Evolutionary conservation across 1,140 invertebrate genomes (phyloP).

Genomic region (Venustaconcha ellipsiformis): DNA sequence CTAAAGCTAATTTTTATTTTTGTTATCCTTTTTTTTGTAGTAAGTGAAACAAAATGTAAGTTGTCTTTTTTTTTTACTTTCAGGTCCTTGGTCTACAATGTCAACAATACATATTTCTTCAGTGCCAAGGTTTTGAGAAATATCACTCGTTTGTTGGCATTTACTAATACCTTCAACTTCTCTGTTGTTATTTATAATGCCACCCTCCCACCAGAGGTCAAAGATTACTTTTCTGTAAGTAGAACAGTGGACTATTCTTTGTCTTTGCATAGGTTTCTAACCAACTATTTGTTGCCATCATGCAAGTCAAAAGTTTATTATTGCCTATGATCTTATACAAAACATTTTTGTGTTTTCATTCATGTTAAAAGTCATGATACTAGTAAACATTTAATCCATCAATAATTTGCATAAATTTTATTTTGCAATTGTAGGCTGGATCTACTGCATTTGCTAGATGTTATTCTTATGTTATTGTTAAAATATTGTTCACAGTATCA

Average conservation of each 20-base stretch:
- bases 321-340: too few species aligned
- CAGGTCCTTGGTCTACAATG: slow-evolving; percentile 69
- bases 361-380: too few species aligned
- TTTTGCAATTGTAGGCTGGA: too few species aligned
- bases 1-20: neutral
- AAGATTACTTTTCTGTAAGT: slow-evolving; percentile 77
- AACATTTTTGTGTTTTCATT: too few species aligned
- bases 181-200: slow-evolving; percentile 80
- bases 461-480: too few species aligned
- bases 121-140: slow-evolving; percentile 57
- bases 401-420: too few species aligned
- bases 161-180: slow-evolving; percentile 80
- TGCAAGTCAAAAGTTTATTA: too few species aligned
- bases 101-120: slow-evolving; percentile 69
- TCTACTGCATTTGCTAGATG: too few species aligned
- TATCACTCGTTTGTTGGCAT: slow-evolving; percentile 72
- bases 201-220: slow-evolving; percentile 75
- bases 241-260: neutral
- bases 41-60: neutral
- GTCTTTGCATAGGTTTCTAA: too few species aligned
- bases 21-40: neutral
- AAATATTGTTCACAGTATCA: too few species aligned
- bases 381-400: too few species aligned
- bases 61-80: slow-evolving; percentile 30
- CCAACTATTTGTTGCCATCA: too few species aligned